phyloP scores from a whole-genome alignment of 1,140 invertebrate genomes.

The Caenorhabditis tropicalis region DNA sequence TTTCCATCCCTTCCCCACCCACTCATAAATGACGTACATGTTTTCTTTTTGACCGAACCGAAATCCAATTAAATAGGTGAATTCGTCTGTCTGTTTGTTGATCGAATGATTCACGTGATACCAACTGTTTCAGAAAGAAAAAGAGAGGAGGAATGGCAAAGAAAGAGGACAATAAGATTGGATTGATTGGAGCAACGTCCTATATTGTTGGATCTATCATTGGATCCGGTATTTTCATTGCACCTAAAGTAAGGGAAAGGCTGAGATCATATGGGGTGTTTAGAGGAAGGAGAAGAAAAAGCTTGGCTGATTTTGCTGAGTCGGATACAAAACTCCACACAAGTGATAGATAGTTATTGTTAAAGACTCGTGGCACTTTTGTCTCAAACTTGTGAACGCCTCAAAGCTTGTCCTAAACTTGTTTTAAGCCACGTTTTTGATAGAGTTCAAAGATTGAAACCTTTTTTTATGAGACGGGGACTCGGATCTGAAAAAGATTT shows the following conservation, averaged over 20 bases:
- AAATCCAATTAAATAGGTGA: not conserved
- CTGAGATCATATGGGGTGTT: no score
- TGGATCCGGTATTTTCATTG: slow-evolving; percentile 43
- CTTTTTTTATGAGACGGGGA: no score
- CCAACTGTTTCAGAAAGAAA: not conserved
- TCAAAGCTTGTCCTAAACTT: no score
- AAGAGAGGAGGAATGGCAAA: not conserved
- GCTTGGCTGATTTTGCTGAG: no score
- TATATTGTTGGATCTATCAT: slow-evolving; percentile 48
- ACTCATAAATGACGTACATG: not conserved
- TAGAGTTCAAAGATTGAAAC: no score
- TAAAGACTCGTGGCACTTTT: no score
- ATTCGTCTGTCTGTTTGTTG: not conserved
- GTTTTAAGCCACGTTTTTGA: no score
- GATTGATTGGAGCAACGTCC: slow-evolving; percentile 16
- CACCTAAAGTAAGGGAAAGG: not conserved
- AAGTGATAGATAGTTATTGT: no score
- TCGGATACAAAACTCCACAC: no score
- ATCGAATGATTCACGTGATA: not conserved
- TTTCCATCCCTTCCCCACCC: not conserved
- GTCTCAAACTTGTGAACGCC: no score
- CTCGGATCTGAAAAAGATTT: no score
- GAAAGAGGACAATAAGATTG: slow-evolving; percentile 42
- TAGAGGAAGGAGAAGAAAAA: no score
- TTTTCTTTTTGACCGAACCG: not conserved